Evolutionary conservation across 2,797 vertebrate species (phyloP).

Genomic region (Hypotaenidia philippensis): DNA sequence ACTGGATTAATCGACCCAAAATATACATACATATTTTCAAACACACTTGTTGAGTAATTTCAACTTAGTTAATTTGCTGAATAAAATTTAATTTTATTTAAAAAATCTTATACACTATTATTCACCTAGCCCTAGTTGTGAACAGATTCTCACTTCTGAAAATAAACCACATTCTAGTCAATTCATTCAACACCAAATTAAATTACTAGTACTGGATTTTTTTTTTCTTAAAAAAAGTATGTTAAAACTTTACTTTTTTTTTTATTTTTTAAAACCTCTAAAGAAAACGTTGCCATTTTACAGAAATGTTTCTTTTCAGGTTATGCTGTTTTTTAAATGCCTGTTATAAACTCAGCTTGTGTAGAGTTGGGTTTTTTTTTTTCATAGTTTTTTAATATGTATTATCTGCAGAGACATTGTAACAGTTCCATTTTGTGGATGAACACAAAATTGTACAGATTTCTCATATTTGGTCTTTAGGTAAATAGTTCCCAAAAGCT

Average conservation of each 20-base stretch:
- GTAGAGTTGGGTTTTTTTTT: conserved; percentile 58
- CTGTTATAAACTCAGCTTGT: conserved; percentile 79
- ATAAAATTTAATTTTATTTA: conserved; percentile 77
- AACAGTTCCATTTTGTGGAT: conserved; percentile 76
- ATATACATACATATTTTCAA: not conserved
- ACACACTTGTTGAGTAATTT: conserved; percentile 47
- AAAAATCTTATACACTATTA: conserved; percentile 76
- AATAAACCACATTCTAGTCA: conserved; percentile 74
- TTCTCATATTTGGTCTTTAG: conserved; percentile 83
- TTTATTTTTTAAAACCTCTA: conserved; percentile 64
- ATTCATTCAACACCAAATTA: conserved; percentile 65
- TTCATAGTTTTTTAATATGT: conserved; percentile 75
- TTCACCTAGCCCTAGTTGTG: conserved; percentile 72
- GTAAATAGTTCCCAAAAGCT: conserved; percentile 81
- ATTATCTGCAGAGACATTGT: conserved; percentile 77
- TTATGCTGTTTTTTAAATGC: conserved; percentile 68
- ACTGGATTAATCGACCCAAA: not conserved
- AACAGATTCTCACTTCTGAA: conserved; percentile 73
- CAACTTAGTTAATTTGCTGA: conserved; percentile 68
- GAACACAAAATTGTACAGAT: conserved; percentile 80
- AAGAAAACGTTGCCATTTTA: conserved; percentile 43
- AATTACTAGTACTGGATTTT: conserved; percentile 53
- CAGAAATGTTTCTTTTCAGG: conserved; percentile 70
- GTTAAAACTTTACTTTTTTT: conserved; percentile 49
- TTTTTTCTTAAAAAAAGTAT: conserved; percentile 56